These are phyloP conservation scores for Aradus depressus DNA, from an alignment of 2,888 invertebrate species.

Conservation along the genomic window DNA sequence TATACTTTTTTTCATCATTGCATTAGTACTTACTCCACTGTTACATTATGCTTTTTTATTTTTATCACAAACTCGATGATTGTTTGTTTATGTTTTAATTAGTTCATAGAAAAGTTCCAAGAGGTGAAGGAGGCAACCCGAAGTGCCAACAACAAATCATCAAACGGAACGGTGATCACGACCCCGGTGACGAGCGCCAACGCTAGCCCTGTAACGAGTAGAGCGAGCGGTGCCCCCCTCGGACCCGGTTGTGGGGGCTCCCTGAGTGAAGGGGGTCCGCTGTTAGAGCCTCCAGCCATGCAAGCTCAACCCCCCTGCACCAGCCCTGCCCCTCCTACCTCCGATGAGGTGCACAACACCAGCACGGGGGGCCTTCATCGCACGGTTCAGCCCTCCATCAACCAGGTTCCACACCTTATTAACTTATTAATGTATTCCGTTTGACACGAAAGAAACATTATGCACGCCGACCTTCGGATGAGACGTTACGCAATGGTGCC, in stretches of 20 bases:
- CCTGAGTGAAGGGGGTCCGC: conserved; percentile 39
- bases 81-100: conserved; percentile 27
- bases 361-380: conserved; percentile 36
- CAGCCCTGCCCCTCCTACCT: conserved; percentile 29
- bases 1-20: too few species aligned
- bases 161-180: conserved; percentile 51
- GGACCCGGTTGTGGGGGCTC: conserved; percentile 40
- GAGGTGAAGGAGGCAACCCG: conserved; percentile 93
- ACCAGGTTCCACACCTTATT: conserved; percentile 12
- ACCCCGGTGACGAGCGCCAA: conserved; percentile 81
- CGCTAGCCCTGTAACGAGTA: conserved; percentile 68
- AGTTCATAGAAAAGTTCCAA: conserved; percentile 97
- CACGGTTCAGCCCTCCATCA: conserved; percentile 34
- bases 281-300: conserved; percentile 33
- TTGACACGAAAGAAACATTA: too few species aligned
- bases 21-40: too few species aligned
- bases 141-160: conserved; percentile 52
- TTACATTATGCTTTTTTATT: too few species aligned
- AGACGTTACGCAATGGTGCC: too few species aligned
- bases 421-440: too few species aligned
- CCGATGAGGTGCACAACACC: too few species aligned
- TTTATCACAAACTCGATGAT: too few species aligned
- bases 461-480: too few species aligned
- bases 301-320: conserved; percentile 35
- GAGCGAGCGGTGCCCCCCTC: conserved; percentile 46